Evolutionary conservation across 2,888 invertebrate genomes (phyloP), one percentile per base, ranked within the genome.

Genomic region (Ceramica pisi): DNA sequence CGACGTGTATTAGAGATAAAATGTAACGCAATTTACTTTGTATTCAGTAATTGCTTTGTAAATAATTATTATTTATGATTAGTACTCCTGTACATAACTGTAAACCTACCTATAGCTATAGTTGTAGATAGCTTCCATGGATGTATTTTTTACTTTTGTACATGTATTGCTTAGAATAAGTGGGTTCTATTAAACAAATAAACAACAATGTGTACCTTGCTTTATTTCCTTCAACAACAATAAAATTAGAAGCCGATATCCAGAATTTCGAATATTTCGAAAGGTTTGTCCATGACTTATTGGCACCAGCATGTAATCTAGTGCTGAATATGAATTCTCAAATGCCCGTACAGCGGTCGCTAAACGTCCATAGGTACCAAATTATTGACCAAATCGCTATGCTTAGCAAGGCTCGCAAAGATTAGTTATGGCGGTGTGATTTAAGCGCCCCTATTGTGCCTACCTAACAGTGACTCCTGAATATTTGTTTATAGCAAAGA

Each of bases 31-130:
- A 85, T 87, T 85, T 84, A 88, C 80, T 81, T 75, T 80, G 69
- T 87, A 85, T 82, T 85, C 82, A 86, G 84, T 85, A 86, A 87
- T 86, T 88, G 88, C 88, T 90, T 90, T 95, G 94, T 95, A 95
- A 93, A 95, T 94, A 94, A 94, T 89, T 90, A 87, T 88, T 89
- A 93, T 93, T 93, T 93, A 93, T 89, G 88, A 90, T 89, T 88
- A 87, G 88, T 86, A 86, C 83, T 85, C 82, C 85, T 93, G 92
- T 93, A 93, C 87, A 94, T 94, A 93, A 85, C 74, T 73, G 82
- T 82, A 80, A 74, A 78, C 74, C 70, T 86, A 84, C 74, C 67
- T 85, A 83, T 90, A 90, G 88, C 85, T 88, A 86, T 88, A 86
- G 83, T 82, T 90, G 89, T 90, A 90, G 86, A 89, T 87, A 87